Percentiles rank a stretch among this genome's conserved stretches.
Conservation (phyloP, 1,140 invertebrate genomes). For the Diachasmimorpha longicaudata region DNA sequence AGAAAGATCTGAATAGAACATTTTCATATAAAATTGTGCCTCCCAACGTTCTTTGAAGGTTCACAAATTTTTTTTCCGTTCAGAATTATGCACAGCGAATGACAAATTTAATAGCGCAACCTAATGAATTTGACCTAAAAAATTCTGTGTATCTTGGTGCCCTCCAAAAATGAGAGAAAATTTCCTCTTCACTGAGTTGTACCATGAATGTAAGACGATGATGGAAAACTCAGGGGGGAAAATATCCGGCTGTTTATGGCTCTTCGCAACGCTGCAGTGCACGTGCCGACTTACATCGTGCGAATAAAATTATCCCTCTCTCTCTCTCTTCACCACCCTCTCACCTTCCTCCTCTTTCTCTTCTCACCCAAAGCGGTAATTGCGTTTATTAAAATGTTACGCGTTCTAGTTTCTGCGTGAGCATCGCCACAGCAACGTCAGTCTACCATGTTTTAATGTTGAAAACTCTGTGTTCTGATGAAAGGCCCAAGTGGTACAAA, state of each 20-base stretch:
- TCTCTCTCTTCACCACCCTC: background rate
- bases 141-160: background rate
- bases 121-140: background rate
- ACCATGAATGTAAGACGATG: background rate
- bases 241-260: background rate
- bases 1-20: background rate
- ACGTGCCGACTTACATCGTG: background rate
- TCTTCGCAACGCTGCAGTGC: background rate
- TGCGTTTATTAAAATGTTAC: conserved; percentile 42
- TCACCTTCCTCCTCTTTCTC: background rate
- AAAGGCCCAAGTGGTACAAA: background rate
- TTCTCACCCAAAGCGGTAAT: conserved; percentile 24
- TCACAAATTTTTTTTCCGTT: background rate
- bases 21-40: background rate
- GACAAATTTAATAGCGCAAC: background rate
- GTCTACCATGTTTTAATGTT: conserved; percentile 19
- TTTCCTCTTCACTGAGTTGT: background rate
- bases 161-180: background rate
- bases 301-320: background rate
- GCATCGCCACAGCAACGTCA: conserved; percentile 12
- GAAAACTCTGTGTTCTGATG: background rate
- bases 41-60: background rate
- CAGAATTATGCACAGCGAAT: background rate
- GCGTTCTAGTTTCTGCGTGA: conserved; percentile 34
- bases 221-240: background rate